phyloP scores from a whole-genome alignment of 2,113 vertebrate genomes.

The Pica pica region DNA sequence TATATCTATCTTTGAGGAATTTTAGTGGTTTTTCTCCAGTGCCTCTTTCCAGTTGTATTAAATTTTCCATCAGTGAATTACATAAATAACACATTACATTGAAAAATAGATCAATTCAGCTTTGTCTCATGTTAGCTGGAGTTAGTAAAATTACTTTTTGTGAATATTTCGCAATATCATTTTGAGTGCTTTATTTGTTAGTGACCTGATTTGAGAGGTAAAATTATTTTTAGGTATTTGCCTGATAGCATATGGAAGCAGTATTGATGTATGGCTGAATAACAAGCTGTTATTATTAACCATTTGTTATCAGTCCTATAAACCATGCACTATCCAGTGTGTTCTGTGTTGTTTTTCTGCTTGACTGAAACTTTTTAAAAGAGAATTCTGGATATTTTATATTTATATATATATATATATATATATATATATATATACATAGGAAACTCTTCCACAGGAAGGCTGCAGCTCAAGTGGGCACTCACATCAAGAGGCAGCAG shows the following conservation, averaged over 20 bases:
- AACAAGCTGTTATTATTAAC: not conserved
- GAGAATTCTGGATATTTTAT: not conserved
- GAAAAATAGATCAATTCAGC: not conserved
- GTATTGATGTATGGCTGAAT: not conserved
- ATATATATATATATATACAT: not conserved
- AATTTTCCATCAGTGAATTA: not conserved
- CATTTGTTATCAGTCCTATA: not conserved
- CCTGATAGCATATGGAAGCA: not conserved
- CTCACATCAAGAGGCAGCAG: not conserved
- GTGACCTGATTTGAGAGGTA: not conserved
- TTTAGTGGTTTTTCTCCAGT: not conserved
- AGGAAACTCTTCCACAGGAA: not conserved
- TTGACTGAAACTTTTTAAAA: not conserved
- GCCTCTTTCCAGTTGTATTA: not conserved
- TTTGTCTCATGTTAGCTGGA: not conserved
- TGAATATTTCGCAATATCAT: not conserved
- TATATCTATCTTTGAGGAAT: not conserved
- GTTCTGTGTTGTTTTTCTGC: not conserved
- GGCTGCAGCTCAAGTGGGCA: not conserved
- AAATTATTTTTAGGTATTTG: not conserved
- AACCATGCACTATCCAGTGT: not conserved
- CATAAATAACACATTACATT: not conserved
- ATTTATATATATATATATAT: too few relatives aligned
- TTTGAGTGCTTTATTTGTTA: not conserved
- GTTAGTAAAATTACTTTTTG: not conserved